Percentiles rank a stretch among this genome's conserved stretches.
These are phyloP conservation scores for fruit fly (Drosophila melanogaster) DNA, from an alignment of 1,140 invertebrate species.

Conservation along the genomic window Release_6_plus_ISO1_MT NT_033779.5:2349501-2350000, in stretches of 20 bases:
- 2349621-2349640: no score
- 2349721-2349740: slow-evolving; percentile 42
- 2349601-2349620: not conserved
- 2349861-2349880: slow-evolving; percentile 60
- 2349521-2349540: not conserved
- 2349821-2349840: slow-evolving; percentile 39
- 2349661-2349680: not conserved
- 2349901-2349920: slow-evolving; percentile 1
- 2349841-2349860: slow-evolving; percentile 61
- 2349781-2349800: slow-evolving; percentile 54
- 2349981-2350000: slow-evolving; percentile 75
- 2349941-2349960: slow-evolving; percentile 41
- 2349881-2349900: slow-evolving; percentile 45
- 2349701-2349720: slow-evolving; percentile 55
- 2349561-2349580: not conserved
- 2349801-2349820: slow-evolving; percentile 42
- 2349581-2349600: not conserved
- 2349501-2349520: slow-evolving; percentile 3
- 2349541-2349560: not conserved
- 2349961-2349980: slow-evolving; percentile 54
- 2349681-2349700: slow-evolving; percentile 29
- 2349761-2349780: slow-evolving; percentile 15
- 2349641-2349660: not conserved
- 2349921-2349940: slow-evolving; percentile 54
- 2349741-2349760: slow-evolving; percentile 35